Evolutionary conservation across 1,140 invertebrate genomes (phyloP).

Genomic region (Lepidurus packardi): DNA sequence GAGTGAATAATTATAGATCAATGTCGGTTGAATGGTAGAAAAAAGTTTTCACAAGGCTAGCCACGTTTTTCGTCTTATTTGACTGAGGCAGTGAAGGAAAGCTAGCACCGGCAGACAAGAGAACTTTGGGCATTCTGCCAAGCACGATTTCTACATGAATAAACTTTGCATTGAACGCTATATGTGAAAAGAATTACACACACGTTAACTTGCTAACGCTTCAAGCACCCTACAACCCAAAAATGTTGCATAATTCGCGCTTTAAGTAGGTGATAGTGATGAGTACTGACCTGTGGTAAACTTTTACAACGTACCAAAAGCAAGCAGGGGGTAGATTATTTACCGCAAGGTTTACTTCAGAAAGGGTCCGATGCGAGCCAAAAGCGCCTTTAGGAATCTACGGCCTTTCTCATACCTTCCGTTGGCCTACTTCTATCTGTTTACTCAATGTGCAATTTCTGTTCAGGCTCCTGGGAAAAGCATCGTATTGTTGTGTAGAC

Average conservation of each 20-base stretch:
- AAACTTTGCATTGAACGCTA: not conserved
- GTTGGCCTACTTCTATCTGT: not conserved
- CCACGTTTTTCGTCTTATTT: no score
- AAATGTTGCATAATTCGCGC: not conserved
- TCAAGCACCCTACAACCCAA: not conserved
- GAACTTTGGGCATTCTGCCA: not conserved
- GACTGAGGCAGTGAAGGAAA: no score
- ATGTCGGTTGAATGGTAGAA: no score
- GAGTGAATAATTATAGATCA: no score
- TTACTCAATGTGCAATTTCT: constrained; percentile 3
- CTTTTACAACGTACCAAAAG: not conserved
- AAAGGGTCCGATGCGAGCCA: not conserved
- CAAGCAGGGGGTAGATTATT: not conserved
- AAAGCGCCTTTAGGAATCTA: not conserved
- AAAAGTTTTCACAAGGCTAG: no score
- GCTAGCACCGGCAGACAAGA: no score
- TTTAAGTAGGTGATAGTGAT: not conserved
- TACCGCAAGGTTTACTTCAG: not conserved
- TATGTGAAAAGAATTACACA: constrained; percentile 10
- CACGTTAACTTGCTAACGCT: not conserved
- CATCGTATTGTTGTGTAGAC: not conserved
- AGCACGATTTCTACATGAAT: not conserved
- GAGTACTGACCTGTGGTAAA: not conserved
- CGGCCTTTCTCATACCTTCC: not conserved
- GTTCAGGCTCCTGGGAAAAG: not conserved